Conservation (phyloP, 2,113 vertebrate species). For the Lophura nycthemera region DNA sequence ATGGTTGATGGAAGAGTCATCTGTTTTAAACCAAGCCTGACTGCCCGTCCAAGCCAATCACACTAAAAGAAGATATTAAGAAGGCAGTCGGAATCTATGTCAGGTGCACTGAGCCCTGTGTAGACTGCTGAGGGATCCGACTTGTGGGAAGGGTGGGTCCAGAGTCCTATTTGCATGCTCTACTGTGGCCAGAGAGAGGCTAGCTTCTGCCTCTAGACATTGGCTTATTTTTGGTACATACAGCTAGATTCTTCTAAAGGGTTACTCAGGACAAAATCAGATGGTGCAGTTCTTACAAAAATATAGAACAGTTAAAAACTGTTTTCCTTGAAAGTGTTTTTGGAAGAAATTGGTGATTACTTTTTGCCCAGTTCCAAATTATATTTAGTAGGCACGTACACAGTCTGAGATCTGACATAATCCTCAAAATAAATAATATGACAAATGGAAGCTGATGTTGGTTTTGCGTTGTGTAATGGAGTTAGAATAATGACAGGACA, state of each 20-base stretch:
- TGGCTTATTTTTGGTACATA: not conserved
- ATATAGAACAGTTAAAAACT: not conserved
- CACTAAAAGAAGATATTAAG: not conserved
- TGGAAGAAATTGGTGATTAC: not conserved
- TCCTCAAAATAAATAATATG: conserved; percentile 63
- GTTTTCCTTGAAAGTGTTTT: not conserved
- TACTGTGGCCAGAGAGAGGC: not conserved
- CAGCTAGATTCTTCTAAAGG: not conserved
- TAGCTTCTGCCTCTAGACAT: not conserved
- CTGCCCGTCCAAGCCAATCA: not conserved
- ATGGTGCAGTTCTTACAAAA: not conserved
- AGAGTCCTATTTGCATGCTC: not conserved
- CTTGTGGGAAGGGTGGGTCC: not conserved
- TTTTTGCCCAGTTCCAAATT: conserved; percentile 32
- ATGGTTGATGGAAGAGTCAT: fast-evolving
- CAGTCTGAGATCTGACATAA: conserved; percentile 43
- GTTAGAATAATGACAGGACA: conserved; percentile 73
- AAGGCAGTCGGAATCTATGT: not conserved
- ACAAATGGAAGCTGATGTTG: conserved; percentile 69
- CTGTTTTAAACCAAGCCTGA: not conserved
- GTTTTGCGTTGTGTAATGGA: conserved; percentile 63
- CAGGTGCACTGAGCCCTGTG: not conserved
- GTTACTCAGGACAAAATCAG: not conserved
- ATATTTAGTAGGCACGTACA: conserved; percentile 55
- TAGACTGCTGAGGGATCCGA: not conserved